Base-by-base conservation (phyloP, 2,797 vertebrate species). In the Cossypha niveicapilla region DNA sequence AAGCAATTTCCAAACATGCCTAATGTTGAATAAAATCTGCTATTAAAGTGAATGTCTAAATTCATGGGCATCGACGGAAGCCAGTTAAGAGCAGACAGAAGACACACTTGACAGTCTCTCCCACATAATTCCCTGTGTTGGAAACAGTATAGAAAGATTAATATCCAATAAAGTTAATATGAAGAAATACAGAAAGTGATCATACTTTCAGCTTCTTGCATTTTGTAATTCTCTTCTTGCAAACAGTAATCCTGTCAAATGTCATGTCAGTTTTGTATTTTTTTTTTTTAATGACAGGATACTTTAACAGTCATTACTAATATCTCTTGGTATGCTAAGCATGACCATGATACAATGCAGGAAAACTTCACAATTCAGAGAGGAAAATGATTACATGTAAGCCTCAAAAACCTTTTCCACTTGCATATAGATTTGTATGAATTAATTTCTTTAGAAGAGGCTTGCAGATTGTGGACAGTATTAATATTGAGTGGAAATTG, bases 241-340 rank as follows among this genome's bases (percentile, higher is more conserved):
- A 85, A 70, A 41, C 28, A 32, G 18, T 61, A 90, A 79, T 87
- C 45, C 61, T 89, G 63, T 79, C 80, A 94, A 91, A 92, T 83
- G 88, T 82, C 84, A 74, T 6, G 7, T 63, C 2, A 25, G 34
- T 61, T 96, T 94, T 84, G 62, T 62, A 78, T 80, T 57, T 34
- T 7, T 12, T 34, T 6, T 28, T 62, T 56, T 81, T 62, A 78
- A 62, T 75, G 77, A 90, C 44, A 82, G 48, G 37, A 71, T 67
- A 70, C 13, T 88, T 85, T 51, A 79, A 87, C 4, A 6, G 21
- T 50, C 74, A 82, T 93, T 90, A 90, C 77, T 61, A 90, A 50
- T 63, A 63, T 50, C 53, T 57, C 41, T 54, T 57, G 77, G 88
- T 79, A 96, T 93, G 88, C 88, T 90, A 90, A 92, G 63, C 32